These are phyloP conservation scores for Eumerus sabulonum DNA, from an alignment of 2,888 invertebrate genomes.

Conservation along the genomic window DNA sequence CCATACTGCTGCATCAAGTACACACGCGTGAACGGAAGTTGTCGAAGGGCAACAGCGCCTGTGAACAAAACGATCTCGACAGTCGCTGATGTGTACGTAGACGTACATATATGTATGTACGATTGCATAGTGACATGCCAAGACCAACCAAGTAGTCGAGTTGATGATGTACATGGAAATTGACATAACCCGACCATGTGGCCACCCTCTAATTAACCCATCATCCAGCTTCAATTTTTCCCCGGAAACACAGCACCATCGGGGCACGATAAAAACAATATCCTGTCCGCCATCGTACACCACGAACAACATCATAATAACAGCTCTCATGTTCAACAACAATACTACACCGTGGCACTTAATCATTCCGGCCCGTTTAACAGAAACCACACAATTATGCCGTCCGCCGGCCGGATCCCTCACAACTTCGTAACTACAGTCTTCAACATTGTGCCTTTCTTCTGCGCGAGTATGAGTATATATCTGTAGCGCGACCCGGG, in stretches of 20 bases:
- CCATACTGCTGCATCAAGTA: conserved; percentile 19
- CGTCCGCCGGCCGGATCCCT: conserved; percentile 2
- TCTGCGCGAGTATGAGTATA: neutral
- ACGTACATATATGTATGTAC: too few relatives aligned
- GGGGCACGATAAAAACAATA: too few relatives aligned
- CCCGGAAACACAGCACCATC: too few relatives aligned
- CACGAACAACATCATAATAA: conserved; percentile 30
- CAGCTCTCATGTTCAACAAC: conserved; percentile 57
- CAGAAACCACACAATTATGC: conserved; percentile 51
- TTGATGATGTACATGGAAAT: conserved; percentile 37
- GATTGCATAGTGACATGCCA: conserved; percentile 54
- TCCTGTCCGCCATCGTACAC: too few relatives aligned
- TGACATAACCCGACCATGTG: too few relatives aligned
- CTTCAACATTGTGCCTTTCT: conserved; percentile 21
- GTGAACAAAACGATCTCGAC: conserved; percentile 59
- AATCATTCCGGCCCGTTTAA: conserved; percentile 55
- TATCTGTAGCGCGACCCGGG: neutral
- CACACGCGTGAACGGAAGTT: conserved; percentile 55
- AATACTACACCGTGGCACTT: conserved; percentile 40
- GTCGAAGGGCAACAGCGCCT: conserved; percentile 61
- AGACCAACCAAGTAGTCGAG: conserved; percentile 63
- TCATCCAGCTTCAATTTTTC: too few relatives aligned
- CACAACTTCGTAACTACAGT: conserved; percentile 24
- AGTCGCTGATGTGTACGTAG: too few relatives aligned
- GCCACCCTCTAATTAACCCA: too few relatives aligned